Base-by-base conservation (phyloP, 2,113 vertebrate genomes). In the Hippocampus abdominalis region DNA sequence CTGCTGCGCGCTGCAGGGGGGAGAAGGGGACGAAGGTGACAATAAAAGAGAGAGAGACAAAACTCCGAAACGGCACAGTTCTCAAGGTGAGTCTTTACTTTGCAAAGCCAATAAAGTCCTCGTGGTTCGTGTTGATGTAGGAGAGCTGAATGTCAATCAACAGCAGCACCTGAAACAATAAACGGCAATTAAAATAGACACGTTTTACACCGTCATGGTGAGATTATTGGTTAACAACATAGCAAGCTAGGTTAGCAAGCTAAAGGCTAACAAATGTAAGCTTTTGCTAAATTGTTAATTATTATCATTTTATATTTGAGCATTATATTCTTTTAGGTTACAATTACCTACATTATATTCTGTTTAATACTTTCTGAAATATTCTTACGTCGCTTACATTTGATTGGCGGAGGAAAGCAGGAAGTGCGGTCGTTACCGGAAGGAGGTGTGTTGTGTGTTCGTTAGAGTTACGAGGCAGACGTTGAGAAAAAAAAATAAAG, bases 91-190 rank as follows among this genome's bases (percentile, higher is more conserved):
- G 60, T 74, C 49, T 93, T 78, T 94, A 97, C 95, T 95, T 96
- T 82, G 95, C 95, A 36, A 97, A 97, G 83, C 95, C 95, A 74
- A 97, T 97, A 90, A 97, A 97, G 83, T 97, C 95, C 86, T 97
- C 95, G 0, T 97, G 95, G 85, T 97, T 97, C 23, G 95, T 97
- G 81, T 97, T 97, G 87, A 97, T 95, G 72, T 97, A 97, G 66
- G 95, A 95, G 60, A 97, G 93, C 86, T 97, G 95, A 71, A 97
- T 92, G 80, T 97, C 95, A 77, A 97, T 97, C 86, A 97, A 60
- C 23, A 97, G 85, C 72, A 96, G 86, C 39, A 97, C 93, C 95
- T 97, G 18, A 72, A 25, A 81, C 64, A 79, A 15, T 51, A 62
- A 42, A 67, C 16, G 23, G 27, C 40, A 27, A 60, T 21, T 27